Percentiles rank a stretch among this genome's conserved stretches.
Conservation (phyloP, 2,797 vertebrate genomes). For the Vireo griseus region DNA sequence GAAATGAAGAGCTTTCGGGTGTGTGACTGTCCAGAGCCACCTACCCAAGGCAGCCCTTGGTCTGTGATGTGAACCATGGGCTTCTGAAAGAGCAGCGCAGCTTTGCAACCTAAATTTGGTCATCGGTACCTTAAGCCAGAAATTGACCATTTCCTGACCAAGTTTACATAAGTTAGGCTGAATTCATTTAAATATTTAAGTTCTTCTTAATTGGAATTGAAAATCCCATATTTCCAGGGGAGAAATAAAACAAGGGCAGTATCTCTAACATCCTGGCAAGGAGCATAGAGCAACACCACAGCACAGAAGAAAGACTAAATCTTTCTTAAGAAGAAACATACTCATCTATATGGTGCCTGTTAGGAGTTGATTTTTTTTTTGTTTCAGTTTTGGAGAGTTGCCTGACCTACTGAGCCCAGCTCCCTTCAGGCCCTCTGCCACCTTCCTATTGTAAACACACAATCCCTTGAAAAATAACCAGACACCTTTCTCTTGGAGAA, state of each 20-base stretch:
- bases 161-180: background rate
- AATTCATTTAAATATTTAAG: background rate
- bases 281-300: background rate
- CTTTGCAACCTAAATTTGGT: background rate
- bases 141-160: background rate
- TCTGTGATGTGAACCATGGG: background rate
- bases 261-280: background rate
- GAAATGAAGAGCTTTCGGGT: background rate
- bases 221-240: background rate
- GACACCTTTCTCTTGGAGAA: background rate
- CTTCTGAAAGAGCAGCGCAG: background rate
- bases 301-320: background rate
- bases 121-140: background rate
- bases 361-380: background rate
- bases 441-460: background rate
- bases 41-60: background rate
- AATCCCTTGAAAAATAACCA: background rate
- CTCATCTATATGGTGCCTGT: rapidly evolving
- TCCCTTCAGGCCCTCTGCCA: background rate
- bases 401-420: background rate
- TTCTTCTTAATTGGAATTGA: background rate
- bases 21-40: background rate
- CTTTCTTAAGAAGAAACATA: background rate
- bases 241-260: background rate
- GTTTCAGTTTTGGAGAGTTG: background rate